Evolutionary conservation across 2,797 vertebrate species (phyloP).

Genomic region (Halcyon badia): DNA sequence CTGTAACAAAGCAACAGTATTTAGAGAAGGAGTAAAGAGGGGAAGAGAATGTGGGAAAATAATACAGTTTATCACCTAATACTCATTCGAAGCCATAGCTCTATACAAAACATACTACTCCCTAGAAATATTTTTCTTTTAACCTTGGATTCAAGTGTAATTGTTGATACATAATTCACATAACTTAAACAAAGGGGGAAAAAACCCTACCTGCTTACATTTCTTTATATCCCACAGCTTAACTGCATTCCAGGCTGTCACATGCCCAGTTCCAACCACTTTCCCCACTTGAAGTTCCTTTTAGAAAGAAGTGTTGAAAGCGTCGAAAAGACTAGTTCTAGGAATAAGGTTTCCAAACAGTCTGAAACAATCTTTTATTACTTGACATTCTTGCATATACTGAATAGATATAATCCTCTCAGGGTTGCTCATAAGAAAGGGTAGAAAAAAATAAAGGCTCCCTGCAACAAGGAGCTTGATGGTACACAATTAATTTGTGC

Average conservation of each 20-base stretch:
- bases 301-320: background rate
- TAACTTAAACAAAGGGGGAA: background rate
- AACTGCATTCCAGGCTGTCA: background rate
- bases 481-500: background rate
- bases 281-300: background rate
- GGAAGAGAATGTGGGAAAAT: background rate
- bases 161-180: background rate
- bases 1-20: background rate
- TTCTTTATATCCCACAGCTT: background rate
- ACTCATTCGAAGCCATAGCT: background rate
- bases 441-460: background rate
- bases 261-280: background rate
- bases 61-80: background rate
- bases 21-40: background rate
- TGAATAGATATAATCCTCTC: background rate
- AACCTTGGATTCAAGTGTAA: background rate
- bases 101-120: background rate
- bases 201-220: background rate
- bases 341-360: background rate
- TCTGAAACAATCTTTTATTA: constrained; percentile 15
- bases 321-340: background rate
- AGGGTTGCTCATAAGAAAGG: background rate
- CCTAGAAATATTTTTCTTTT: background rate
- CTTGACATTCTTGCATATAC: background rate
- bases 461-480: background rate